phyloP scores from a whole-genome alignment of 2,113 vertebrate species.

The Epinephelus lanceolatus region DNA sequence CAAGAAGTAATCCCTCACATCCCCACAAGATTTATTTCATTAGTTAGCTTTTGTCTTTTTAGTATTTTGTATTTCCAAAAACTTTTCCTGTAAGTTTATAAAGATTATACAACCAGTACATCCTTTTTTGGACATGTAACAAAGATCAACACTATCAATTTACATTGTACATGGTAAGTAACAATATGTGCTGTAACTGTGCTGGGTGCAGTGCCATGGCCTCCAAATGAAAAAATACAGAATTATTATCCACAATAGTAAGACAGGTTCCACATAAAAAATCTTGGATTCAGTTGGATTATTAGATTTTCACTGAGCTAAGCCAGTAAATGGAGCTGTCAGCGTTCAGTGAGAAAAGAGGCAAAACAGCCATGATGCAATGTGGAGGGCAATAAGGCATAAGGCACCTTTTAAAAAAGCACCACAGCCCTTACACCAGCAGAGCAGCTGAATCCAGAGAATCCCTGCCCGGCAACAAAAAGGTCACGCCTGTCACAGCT shows the following conservation, averaged over 20 bases:
- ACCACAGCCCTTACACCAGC: constrained; percentile 45
- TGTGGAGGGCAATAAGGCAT: constrained; percentile 50
- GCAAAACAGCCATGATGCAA: constrained; percentile 48
- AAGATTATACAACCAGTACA: background rate
- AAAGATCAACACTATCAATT: no score
- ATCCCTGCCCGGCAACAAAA: constrained; percentile 60
- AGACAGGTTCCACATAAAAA: constrained; percentile 13
- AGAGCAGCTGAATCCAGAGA: constrained; percentile 62
- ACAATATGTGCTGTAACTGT: background rate
- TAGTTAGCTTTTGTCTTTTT: background rate
- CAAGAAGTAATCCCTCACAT: background rate
- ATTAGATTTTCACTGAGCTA: constrained; percentile 14
- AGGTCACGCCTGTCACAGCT: constrained; percentile 62
- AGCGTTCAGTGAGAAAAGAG: constrained; percentile 37
- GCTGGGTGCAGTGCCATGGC: background rate
- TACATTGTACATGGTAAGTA: background rate
- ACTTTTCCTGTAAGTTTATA: background rate
- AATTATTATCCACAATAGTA: constrained; percentile 11
- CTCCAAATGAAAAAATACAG: background rate
- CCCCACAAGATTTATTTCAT: background rate
- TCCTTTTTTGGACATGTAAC: background rate
- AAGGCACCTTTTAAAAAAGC: constrained; percentile 46
- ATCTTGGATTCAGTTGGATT: constrained; percentile 1
- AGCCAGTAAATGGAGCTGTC: constrained; percentile 19
- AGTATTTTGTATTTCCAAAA: background rate